Evolutionary conservation across 2,797 vertebrate genomes (phyloP).

Genomic region (Acanthurus lineatus): DNA sequence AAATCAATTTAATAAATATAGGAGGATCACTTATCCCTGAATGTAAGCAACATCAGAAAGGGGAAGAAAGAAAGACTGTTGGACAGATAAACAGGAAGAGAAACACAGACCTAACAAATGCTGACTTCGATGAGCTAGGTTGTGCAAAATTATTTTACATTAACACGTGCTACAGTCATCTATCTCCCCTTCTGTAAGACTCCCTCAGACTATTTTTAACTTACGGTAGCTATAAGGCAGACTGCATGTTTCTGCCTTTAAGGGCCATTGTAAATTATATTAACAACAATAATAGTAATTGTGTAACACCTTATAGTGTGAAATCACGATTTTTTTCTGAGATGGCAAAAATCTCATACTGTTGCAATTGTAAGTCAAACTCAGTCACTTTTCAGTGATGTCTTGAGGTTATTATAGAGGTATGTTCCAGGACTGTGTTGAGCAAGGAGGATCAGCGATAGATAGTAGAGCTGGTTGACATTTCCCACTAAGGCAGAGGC

Average conservation of each 20-base stretch:
- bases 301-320: too few species aligned
- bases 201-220: too few species aligned
- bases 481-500: constrained; percentile 36
- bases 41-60: constrained; percentile 25
- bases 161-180: too few species aligned
- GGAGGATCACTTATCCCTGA: constrained; percentile 43
- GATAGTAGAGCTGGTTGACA: constrained; percentile 31
- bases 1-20: constrained; percentile 53
- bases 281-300: too few species aligned
- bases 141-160: neutral
- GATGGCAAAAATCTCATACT: too few species aligned
- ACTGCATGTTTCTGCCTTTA: too few species aligned
- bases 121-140: neutral
- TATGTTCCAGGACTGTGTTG: constrained; percentile 3
- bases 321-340: too few species aligned
- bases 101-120: constrained; percentile 2
- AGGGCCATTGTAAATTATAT: too few species aligned
- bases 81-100: neutral
- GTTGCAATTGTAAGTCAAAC: neutral
- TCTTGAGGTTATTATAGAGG: neutral
- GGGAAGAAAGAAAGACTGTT: constrained; percentile 12
- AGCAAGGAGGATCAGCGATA: constrained; percentile 30
- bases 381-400: neutral
- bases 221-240: too few species aligned
- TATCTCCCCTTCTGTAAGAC: too few species aligned